Base-by-base conservation (phyloP, 2,888 invertebrate species). In the Eupsilia transversa region DNA sequence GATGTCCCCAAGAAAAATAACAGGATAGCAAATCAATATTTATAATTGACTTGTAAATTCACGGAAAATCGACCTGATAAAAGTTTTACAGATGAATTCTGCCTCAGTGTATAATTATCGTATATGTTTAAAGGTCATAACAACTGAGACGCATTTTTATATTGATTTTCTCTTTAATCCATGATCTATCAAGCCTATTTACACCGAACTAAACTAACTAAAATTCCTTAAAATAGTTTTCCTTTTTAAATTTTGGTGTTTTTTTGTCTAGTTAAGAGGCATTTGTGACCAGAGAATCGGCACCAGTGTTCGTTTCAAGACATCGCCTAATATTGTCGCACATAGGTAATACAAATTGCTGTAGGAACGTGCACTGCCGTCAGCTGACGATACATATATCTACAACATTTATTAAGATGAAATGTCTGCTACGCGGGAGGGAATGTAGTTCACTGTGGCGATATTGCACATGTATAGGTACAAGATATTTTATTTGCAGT, bases 371-470 rank as follows among this genome's bases (percentile, higher is more conserved):
- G 67, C 54, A 54, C 38, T 56, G 27, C 7, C 20, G 43, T 41
- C 33, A 56, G 46, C 9, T 41, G 64, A 6, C 7, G n/a, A 54
- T 5, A 54, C 35, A 41, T 30, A 64, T 33, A n/a, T n/a, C n/a
- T n/a, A 77, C 46, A 82, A 67, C 54, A n/a, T 59, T 77, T 82
- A 82, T 82, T 77, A 54, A 59, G 54, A 65, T 56, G 46, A 56
- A 82, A 63, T 61, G 66, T 49, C 61, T 63, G 77, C 23, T 43
- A 30, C 56, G 38, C 56, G 49, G 6, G 49, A 52, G 49, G 6
- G 49, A 52, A 82, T 66, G 41, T 56, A 49, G 54, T 75, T 61
- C 49, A 52, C 41, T 30, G 9, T 35, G 5, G 33, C 20, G 10
- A 76, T 43, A 82, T 76, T 63, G 77, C 61, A 76, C 56, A 35